Evolutionary conservation across 2,113 vertebrate species (phyloP).

Genomic region (Stictonetta naevosa): DNA sequence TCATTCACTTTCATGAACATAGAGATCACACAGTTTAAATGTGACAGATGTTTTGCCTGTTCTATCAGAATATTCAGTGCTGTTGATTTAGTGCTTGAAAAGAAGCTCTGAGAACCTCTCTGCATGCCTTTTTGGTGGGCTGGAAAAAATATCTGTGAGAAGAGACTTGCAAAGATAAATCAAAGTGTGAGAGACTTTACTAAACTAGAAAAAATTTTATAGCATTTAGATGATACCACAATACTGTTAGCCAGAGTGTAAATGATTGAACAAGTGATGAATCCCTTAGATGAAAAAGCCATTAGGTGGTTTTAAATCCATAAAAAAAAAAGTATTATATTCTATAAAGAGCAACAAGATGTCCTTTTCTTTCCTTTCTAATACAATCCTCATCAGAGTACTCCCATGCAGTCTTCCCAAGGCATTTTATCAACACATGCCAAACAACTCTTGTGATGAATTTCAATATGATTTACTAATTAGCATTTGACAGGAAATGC

Average conservation of each 20-base stretch:
- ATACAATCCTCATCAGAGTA: slow-evolving; percentile 12
- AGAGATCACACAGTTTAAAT: slow-evolving; percentile 14
- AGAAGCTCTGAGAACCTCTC: neutral
- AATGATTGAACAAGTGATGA: slow-evolving; percentile 70
- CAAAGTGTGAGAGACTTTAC: slow-evolving; percentile 48
- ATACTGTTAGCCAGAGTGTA: slow-evolving; percentile 61
- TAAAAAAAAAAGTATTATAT: slow-evolving; percentile 42
- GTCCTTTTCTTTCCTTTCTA: slow-evolving; percentile 37
- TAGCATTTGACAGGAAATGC: neutral
- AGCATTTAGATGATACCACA: slow-evolving; percentile 63
- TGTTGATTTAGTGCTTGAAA: slow-evolving; percentile 36
- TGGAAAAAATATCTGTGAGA: slow-evolving; percentile 28
- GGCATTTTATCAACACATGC: neutral
- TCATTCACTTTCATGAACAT: slow-evolving; percentile 34
- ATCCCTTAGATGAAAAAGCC: slow-evolving; percentile 60
- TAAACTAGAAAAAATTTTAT: slow-evolving; percentile 67
- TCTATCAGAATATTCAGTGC: neutral
- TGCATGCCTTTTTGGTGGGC: neutral
- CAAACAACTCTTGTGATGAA: neutral
- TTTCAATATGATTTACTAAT: slow-evolving; percentile 23
- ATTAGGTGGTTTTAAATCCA: slow-evolving; percentile 59
- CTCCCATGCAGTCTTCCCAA: neutral
- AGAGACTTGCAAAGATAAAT: slow-evolving; percentile 64
- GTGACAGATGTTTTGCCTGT: neutral
- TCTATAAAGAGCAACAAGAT: slow-evolving; percentile 45